Base-by-base conservation (phyloP, 1,140 invertebrate species). In the Drosophila setifemur region DNA sequence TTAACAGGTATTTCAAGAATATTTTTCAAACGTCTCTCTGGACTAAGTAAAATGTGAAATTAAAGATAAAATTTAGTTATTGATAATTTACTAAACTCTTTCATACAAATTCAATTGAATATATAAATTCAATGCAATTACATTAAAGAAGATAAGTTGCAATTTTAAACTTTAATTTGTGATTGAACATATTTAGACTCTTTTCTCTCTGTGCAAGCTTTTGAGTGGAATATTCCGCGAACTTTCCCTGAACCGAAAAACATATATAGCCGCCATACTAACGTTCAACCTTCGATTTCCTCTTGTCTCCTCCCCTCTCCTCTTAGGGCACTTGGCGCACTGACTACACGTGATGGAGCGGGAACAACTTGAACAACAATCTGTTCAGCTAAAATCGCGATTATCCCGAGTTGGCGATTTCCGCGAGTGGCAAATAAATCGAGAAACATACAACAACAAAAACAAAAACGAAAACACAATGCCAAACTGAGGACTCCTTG, bases 341-440 rank as follows among this genome's bases (percentile, higher is more conserved):
- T 45, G 90, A 90, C 78, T 90, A 90, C 43, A 90, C 90, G 89
- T 90, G 90, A 90, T 90, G 90, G 90, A 90, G 81, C 70, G 89
- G 88, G 75, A 90, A 90, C 68, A 90, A 89, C 74, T 82, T 90
- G 77, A 90, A 90, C 86, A 88, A 74, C 64, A 90, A 90, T 76
- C 74, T 90, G 79, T 90, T 90, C 81, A 89, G 88, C 72, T 90
- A 89, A 70, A 73, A 72, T 23, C 58, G 53, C 50, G 72, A 26
- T 14, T 61, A 3, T 8, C 26, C 61, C 57, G 28, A 57, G 11
- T n/a, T 23, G 6, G 9, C 53, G 45, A 57, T 49, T 64, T 26
- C 40, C 37, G 54, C 9, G 48, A 44, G 40, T 49, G 39, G 33
- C 47, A 43, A 60, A 64, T 61, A 42, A 57, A 72, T 64, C 66